A percentile compares a stretch with the other conserved stretches of the same genome.
These are phyloP conservation scores for Zaprionus taronus DNA, from an alignment of 1,140 invertebrate species.

Conservation along the genomic window DNA sequence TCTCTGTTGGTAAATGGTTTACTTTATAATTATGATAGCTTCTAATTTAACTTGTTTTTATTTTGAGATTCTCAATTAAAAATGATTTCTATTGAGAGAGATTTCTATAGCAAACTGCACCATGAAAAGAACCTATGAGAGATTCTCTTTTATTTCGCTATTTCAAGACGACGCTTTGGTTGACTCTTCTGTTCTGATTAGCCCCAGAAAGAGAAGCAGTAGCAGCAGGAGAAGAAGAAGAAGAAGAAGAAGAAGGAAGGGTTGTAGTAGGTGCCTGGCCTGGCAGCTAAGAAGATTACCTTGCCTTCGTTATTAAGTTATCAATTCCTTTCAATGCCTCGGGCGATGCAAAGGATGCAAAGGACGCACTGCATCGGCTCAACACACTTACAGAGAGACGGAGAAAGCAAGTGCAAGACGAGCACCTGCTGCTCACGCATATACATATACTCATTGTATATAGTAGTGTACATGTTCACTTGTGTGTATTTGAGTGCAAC, in stretches of 20 bases:
- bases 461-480: conserved; percentile 1
- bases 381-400: not conserved
- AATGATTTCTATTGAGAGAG: not conserved
- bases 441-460: conserved; percentile 10
- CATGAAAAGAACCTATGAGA: not conserved
- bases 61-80: not conserved
- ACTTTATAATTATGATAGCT: not conserved
- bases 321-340: conserved; percentile 21
- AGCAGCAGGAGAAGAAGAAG: not conserved
- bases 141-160: not conserved
- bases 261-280: not conserved
- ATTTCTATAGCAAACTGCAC: not conserved
- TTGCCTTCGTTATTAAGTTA: conserved; percentile 17
- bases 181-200: conserved; percentile 13
- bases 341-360: conserved; percentile 4
- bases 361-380: conserved; percentile 9
- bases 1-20: not conserved
- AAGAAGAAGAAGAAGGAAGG: no score
- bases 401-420: not conserved
- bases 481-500: not conserved
- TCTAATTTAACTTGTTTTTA: not conserved
- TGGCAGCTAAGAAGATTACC: conserved; percentile 31
- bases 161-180: not conserved
- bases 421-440: not conserved
- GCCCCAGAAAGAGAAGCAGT: not conserved